Conservation (phyloP, 1,140 invertebrate genomes). For the Panonychus citri region DNA sequence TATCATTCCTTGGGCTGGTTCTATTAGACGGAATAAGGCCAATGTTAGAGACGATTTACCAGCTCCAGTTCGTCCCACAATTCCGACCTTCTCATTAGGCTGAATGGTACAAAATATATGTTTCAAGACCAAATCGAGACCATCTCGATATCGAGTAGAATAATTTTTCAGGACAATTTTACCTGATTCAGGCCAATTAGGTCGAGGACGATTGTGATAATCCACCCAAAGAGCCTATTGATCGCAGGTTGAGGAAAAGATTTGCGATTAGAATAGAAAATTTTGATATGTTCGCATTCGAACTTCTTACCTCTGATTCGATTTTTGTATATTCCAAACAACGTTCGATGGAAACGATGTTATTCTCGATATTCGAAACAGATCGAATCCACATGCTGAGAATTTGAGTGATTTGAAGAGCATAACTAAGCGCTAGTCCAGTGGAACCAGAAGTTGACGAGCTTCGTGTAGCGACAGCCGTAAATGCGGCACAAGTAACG, state of each 20-base stretch:
- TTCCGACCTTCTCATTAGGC: slow-evolving; percentile 53
- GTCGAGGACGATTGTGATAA: neutral
- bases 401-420: slow-evolving; percentile 44
- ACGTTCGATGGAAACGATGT: slow-evolving; percentile 38
- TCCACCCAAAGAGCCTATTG: slow-evolving; percentile 17
- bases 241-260: no score
- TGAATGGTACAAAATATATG: slow-evolving; percentile 41
- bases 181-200: slow-evolving; percentile 46
- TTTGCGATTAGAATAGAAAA: neutral
- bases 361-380: slow-evolving; percentile 35
- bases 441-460: slow-evolving; percentile 47
- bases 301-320: slow-evolving; percentile 26
- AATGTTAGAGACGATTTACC: slow-evolving; percentile 25
- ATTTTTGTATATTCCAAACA: slow-evolving; percentile 42
- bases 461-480: slow-evolving; percentile 50
- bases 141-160: slow-evolving; percentile 50
- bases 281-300: no score
- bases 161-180: slow-evolving; percentile 48
- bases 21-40: slow-evolving; percentile 38
- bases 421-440: slow-evolving; percentile 67
- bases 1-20: slow-evolving; percentile 42
- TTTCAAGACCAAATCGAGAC: slow-evolving; percentile 52
- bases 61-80: slow-evolving; percentile 35
- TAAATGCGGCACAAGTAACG: slow-evolving; percentile 39
- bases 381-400: slow-evolving; percentile 35